phyloP scores from a whole-genome alignment of 1,140 invertebrate genomes.

The Chironomus tepperi region DNA sequence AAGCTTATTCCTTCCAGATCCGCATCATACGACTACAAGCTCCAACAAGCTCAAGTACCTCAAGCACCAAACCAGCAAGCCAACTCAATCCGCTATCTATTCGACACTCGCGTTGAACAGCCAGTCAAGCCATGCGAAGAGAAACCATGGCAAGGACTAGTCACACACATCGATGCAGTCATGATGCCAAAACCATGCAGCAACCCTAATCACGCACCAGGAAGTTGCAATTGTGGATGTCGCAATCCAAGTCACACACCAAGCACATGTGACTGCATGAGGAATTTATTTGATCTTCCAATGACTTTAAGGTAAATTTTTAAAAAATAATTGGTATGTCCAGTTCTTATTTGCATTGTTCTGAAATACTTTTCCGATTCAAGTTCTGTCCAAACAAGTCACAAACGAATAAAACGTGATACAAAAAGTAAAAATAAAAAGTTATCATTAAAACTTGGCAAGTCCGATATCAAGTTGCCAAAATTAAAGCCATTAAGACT shows the following conservation, averaged over 20 bases:
- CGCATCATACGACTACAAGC: not conserved
- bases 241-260: not conserved
- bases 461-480: too few species aligned
- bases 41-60: not conserved
- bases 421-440: not conserved
- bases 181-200: not conserved
- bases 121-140: not conserved
- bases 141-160: conserved; percentile 10
- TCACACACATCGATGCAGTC: not conserved
- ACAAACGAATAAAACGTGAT: not conserved
- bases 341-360: not conserved
- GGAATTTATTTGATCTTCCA: not conserved
- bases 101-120: not conserved
- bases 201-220: not conserved
- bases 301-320: not conserved
- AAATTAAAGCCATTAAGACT: not conserved
- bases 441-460: too few species aligned
- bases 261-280: not conserved
- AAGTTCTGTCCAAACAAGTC: not conserved
- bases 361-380: not conserved
- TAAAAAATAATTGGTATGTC: not conserved
- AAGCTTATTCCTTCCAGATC: not conserved
- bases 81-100: not conserved
- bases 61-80: not conserved
- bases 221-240: not conserved